phyloP scores from a whole-genome alignment of 2,888 invertebrate genomes.

The Tipula helvola region DNA sequence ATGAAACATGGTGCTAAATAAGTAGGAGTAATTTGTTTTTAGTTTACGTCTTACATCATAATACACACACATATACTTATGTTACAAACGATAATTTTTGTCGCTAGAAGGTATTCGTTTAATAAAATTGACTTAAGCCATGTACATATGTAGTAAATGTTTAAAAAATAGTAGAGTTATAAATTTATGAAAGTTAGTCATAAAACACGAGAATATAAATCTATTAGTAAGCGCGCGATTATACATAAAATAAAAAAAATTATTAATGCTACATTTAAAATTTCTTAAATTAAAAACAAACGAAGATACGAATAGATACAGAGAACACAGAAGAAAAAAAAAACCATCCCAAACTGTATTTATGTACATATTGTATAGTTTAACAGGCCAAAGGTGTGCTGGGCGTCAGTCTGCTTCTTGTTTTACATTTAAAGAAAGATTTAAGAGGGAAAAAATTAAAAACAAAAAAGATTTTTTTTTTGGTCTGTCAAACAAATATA shows the following conservation, averaged over 20 bases:
- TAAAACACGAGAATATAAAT: too few relatives aligned
- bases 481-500: background rate
- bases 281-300: background rate
- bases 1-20: background rate
- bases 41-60: background rate
- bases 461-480: background rate
- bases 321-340: background rate
- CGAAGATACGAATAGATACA: background rate
- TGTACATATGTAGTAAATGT: background rate
- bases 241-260: background rate
- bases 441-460: background rate
- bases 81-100: background rate
- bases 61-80: background rate
- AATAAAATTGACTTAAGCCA: background rate
- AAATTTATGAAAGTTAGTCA: background rate
- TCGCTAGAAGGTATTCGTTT: background rate
- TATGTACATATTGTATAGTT: background rate
- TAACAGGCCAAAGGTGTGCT: constrained; percentile 11
- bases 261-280: background rate
- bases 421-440: constrained; percentile 4
- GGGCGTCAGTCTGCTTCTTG: constrained; percentile 11
- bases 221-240: background rate
- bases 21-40: background rate
- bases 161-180: background rate
- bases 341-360: background rate